phyloP scores from a whole-genome alignment of 2,113 vertebrate species.

The Gorsachius goisagi region DNA sequence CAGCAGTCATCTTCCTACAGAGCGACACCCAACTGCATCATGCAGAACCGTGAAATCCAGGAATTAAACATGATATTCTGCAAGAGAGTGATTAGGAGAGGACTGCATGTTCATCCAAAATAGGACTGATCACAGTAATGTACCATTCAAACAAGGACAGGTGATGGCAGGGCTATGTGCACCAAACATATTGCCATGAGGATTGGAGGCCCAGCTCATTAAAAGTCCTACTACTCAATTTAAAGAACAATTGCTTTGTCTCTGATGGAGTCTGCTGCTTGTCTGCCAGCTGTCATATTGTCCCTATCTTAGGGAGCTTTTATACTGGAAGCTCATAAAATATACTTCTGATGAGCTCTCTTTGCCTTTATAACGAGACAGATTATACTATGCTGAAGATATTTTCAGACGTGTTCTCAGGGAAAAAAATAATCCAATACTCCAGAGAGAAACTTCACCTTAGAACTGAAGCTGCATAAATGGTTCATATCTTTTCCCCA shows the following conservation, averaged over 20 bases:
- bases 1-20: not conserved
- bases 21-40: not conserved
- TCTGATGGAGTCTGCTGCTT: not conserved
- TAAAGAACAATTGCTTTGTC: not conserved
- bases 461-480: not conserved
- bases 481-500: not conserved
- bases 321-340: not conserved
- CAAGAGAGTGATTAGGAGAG: not conserved
- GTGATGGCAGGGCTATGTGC: not conserved
- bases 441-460: not conserved
- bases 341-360: conserved; percentile 9
- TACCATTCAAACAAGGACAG: not conserved
- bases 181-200: not conserved
- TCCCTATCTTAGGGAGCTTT: not conserved
- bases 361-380: not conserved
- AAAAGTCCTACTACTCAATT: not conserved
- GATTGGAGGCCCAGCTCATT: not conserved
- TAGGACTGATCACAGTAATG: not conserved
- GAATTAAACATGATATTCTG: not conserved
- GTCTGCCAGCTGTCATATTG: conserved; percentile 16
- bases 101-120: not conserved
- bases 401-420: conserved; percentile 13
- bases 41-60: not conserved
- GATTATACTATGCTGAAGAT: not conserved
- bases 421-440: not conserved